A percentile compares a stretch with the other conserved stretches of the same genome.
phyloP scores from a whole-genome alignment of 2,888 invertebrate genomes.

The Chloroclystis v-ata region DNA sequence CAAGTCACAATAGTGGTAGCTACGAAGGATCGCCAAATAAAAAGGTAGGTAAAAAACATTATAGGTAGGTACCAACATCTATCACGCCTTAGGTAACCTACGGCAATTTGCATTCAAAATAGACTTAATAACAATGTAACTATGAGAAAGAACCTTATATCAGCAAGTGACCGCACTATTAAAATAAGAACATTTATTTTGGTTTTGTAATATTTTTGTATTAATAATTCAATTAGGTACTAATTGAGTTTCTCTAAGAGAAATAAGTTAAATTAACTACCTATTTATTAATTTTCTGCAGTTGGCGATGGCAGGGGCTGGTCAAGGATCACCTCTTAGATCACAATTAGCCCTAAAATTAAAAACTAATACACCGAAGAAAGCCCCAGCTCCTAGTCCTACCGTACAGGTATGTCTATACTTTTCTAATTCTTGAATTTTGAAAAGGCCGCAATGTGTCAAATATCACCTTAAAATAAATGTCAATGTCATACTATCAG shows the following conservation, averaged over 20 bases:
- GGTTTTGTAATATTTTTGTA: no score
- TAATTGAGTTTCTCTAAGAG: no score
- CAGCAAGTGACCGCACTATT: no score
- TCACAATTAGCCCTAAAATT: conserved; percentile 84
- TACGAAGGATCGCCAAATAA: conserved; percentile 70
- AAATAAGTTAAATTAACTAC: no score
- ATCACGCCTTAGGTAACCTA: no score
- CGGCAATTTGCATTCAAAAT: no score
- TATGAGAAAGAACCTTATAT: no score
- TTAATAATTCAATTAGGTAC: no score
- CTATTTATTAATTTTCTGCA: conserved; percentile 33
- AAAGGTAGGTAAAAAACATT: conserved; percentile 57
- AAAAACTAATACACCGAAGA: conserved; percentile 78
- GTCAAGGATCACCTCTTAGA: conserved; percentile 86
- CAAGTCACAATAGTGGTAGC: conserved; percentile 60
- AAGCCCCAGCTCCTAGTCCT: conserved; percentile 65
- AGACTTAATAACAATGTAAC: no score
- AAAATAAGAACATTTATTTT: no score
- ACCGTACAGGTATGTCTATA: conserved; percentile 60
- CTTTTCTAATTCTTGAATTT: background rate
- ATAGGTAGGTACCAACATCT: no score
- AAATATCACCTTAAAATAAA: no score
- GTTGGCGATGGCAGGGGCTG: conserved; percentile 76
- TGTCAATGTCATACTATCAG: conserved; percentile 10
- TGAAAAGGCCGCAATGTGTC: background rate